phyloP scores from a whole-genome alignment of 2,113 vertebrate species.

The Hemiprocne comata region DNA sequence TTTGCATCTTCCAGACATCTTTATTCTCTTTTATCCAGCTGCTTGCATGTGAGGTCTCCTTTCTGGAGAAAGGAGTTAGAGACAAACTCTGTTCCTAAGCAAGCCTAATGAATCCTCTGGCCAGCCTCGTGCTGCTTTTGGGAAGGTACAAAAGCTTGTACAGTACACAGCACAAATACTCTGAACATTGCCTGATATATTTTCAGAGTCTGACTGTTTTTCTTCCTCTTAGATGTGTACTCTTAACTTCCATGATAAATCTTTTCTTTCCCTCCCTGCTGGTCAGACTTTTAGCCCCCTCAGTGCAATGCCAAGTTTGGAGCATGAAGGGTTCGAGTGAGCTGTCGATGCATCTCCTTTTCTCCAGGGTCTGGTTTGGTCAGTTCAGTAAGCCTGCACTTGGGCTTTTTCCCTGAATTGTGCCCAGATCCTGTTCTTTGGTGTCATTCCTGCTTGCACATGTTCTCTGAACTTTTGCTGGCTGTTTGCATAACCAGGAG shows the following conservation, averaged over 20 bases:
- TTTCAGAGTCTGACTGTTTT: not conserved
- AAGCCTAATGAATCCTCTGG: not conserved
- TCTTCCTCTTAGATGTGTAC: not conserved
- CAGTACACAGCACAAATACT: not conserved
- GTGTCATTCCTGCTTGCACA: constrained; percentile 20
- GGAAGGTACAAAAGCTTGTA: not conserved
- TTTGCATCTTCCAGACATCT: not conserved
- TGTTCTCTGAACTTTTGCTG: constrained; percentile 21
- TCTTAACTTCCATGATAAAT: not conserved
- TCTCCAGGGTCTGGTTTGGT: not conserved
- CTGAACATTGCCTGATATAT: not conserved
- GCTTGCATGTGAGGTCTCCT: not conserved
- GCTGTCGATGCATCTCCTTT: not conserved
- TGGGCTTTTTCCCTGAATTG: not conserved
- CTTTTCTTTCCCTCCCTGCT: not conserved
- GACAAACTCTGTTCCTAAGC: not conserved
- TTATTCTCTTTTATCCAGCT: not conserved
- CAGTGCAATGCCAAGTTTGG: not conserved
- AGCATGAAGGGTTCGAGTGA: not conserved
- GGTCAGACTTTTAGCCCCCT: not conserved
- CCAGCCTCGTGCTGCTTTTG: not conserved
- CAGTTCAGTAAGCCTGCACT: not conserved
- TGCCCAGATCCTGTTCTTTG: not conserved
- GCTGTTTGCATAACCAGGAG: constrained; percentile 54
- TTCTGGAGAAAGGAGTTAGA: not conserved